These are phyloP conservation scores for Archips crataeganus DNA, from an alignment of 2,888 invertebrate species.

Conservation along the genomic window DNA sequence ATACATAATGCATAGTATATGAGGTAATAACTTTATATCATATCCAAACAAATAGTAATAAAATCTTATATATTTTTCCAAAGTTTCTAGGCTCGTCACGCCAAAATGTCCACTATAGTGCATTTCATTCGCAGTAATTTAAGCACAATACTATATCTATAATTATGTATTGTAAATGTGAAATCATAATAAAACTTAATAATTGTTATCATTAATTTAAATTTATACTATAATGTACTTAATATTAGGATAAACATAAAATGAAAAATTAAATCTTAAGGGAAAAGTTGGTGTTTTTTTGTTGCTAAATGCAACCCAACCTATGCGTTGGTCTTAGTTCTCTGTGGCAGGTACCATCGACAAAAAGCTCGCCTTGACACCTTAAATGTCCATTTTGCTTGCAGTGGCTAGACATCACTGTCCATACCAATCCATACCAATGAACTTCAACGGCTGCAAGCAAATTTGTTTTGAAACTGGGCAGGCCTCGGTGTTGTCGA, in stretches of 20 bases:
- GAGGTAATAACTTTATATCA: conserved; percentile 37
- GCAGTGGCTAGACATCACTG: no score
- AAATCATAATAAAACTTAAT: conserved; percentile 81
- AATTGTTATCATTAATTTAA: conserved; percentile 81
- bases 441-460: no score
- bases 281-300: conserved; percentile 58
- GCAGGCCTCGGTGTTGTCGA: no score
- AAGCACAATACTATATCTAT: conserved; percentile 81
- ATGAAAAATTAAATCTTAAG: conserved; percentile 82
- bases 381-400: no score
- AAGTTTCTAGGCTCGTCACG: conserved; percentile 56
- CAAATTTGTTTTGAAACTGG: no score
- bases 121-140: conserved; percentile 81
- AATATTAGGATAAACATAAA: conserved; percentile 79
- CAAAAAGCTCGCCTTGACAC: no score
- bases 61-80: conserved; percentile 34
- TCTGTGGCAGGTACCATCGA: no score
- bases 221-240: conserved; percentile 80
- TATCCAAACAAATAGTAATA: conserved; percentile 28
- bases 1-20: conserved; percentile 49
- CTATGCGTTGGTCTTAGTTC: neutral
- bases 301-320: neutral
- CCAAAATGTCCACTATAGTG: conserved; percentile 79
- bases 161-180: conserved; percentile 58
- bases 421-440: no score